Evolutionary conservation across 37 sponge, comb jelly and placozoan genomes (phyloP).

Genomic region (Bolinopsis microptera): DNA sequence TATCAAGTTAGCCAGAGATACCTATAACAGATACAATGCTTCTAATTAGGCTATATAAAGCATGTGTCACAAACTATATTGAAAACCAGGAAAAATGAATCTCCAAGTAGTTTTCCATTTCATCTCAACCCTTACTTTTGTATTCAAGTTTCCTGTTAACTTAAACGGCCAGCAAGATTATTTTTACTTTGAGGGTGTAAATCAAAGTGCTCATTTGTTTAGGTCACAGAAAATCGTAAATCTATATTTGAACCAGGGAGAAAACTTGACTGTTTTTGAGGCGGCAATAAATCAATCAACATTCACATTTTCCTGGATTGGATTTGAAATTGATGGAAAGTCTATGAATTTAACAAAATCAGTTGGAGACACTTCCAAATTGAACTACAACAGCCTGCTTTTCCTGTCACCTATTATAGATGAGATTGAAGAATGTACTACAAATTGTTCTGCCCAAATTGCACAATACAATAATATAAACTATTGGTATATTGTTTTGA

Average conservation of each 20-base stretch:
- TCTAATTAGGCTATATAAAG: not conserved
- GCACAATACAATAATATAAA: not conserved
- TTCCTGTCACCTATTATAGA: not conserved
- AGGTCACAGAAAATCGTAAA: not conserved
- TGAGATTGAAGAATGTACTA: not conserved
- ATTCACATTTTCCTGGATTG: not conserved
- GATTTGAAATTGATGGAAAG: not conserved
- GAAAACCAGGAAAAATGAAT: not conserved
- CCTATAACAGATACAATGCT: not conserved
- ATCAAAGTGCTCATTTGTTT: not conserved
- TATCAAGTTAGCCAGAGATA: not conserved
- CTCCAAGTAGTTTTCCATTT: not conserved
- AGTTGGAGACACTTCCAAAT: not conserved
- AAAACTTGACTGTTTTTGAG: not conserved
- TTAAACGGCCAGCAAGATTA: not conserved
- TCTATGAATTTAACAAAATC: too few relatives aligned
- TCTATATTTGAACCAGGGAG: not conserved
- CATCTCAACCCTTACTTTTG: not conserved
- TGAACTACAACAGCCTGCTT: not conserved
- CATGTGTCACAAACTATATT: not conserved
- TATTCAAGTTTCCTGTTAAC: not conserved
- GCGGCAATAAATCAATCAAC: not conserved
- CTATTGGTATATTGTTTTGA: not conserved
- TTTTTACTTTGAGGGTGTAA: conserved; percentile 1
- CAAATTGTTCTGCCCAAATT: not conserved